These are phyloP conservation scores for Heliopora coerulea DNA, from an alignment of 92 coral and sea anemone species.

Conservation along the genomic window DNA sequence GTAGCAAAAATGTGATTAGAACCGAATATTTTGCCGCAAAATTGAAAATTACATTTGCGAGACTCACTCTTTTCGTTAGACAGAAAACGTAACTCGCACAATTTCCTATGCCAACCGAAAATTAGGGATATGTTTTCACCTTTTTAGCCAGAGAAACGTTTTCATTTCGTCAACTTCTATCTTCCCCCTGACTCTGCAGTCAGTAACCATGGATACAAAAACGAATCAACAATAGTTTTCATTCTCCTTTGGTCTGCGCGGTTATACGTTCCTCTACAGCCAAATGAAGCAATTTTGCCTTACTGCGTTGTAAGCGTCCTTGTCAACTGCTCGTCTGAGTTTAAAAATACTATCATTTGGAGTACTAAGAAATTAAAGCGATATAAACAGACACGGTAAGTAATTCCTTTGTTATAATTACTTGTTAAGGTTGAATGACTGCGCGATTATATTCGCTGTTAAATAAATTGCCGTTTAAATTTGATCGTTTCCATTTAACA, in stretches of 20 bases:
- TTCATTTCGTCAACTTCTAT: no score
- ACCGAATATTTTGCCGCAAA: no score
- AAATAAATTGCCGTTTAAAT: no score
- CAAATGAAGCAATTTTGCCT: not conserved
- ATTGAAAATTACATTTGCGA: no score
- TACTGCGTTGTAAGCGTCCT: not conserved
- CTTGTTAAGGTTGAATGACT: not conserved
- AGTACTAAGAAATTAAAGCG: not conserved
- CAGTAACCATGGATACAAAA: slow-evolving; percentile 2
- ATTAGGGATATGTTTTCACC: no score
- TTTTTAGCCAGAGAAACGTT: no score
- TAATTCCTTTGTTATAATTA: not conserved
- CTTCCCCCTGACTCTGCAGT: no score
- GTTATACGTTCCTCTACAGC: slow-evolving; percentile 7
- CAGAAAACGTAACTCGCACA: no score
- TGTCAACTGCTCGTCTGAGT: not conserved
- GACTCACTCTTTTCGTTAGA: no score
- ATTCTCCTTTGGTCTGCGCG: slow-evolving; percentile 5
- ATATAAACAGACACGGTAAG: not conserved
- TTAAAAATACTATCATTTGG: not conserved
- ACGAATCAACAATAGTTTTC: not conserved
- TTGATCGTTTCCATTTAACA: no score
- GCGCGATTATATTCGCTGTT: not conserved
- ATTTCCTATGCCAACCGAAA: no score
- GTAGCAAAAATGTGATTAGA: no score